These are phyloP conservation scores for Lichenostomus cassidix DNA, from an alignment of 2,113 vertebrate genomes.

Conservation along the genomic window DNA sequence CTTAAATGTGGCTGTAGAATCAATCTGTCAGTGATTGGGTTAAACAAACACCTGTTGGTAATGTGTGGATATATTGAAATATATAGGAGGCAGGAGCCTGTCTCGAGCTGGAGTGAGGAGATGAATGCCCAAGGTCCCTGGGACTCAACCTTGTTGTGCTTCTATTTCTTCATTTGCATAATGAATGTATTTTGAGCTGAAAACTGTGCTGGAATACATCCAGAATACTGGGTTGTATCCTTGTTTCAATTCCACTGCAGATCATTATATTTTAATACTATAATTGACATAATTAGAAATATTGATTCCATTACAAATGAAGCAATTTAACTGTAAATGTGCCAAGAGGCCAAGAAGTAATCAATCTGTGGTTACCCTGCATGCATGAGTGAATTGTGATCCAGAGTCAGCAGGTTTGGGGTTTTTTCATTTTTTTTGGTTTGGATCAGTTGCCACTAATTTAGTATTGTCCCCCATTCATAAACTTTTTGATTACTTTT, in stretches of 20 bases:
- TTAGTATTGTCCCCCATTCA: neutral
- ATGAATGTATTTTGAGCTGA: neutral
- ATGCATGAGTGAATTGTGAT: conserved; percentile 1
- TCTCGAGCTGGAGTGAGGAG: neutral
- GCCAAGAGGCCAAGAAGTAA: conserved; percentile 3
- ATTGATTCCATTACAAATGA: neutral
- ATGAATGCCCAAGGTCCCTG: neutral
- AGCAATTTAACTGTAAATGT: conserved; percentile 19
- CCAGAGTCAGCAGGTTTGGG: neutral
- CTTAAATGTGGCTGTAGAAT: neutral
- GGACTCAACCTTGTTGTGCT: neutral
- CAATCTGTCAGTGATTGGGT: neutral
- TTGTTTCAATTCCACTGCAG: neutral
- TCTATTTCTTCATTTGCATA: neutral
- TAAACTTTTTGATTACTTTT: neutral
- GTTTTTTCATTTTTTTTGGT: neutral
- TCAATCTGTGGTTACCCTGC: neutral
- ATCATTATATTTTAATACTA: neutral
- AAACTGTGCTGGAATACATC: neutral
- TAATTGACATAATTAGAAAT: conserved; percentile 17
- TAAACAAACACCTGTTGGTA: neutral
- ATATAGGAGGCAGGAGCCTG: neutral
- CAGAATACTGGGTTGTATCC: neutral
- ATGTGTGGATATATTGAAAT: neutral
- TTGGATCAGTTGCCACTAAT: neutral